A percentile compares a stretch with the other conserved stretches of the same genome.
Conservation (phyloP, 2,888 invertebrate genomes). For the Eumacrocentrus americanus region DNA sequence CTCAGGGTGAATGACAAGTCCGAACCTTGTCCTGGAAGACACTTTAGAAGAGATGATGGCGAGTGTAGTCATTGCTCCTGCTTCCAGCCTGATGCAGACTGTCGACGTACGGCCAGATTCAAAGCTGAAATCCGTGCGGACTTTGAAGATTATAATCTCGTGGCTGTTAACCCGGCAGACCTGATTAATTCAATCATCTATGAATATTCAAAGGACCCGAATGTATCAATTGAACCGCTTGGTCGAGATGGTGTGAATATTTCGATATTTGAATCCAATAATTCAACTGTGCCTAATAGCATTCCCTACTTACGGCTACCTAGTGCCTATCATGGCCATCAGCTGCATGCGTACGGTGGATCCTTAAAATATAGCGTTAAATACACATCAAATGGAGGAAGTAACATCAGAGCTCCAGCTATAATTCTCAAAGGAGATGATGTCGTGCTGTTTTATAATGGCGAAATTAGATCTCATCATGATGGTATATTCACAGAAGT, state of each 20-base stretch:
- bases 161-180: constrained; percentile 63
- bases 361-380: constrained; percentile 76
- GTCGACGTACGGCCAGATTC: constrained; percentile 84
- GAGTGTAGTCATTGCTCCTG: constrained; percentile 97
- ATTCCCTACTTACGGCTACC: constrained; percentile 78
- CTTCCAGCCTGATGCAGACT: constrained; percentile 85
- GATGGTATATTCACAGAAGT: constrained; percentile 65
- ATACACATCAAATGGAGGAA: constrained; percentile 69
- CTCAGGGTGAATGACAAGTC: constrained; percentile 71
- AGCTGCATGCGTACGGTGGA: constrained; percentile 90
- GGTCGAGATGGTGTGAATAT: constrained; percentile 65
- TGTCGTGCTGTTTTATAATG: constrained; percentile 68
- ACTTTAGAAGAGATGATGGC: constrained; percentile 76
- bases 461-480: constrained; percentile 59
- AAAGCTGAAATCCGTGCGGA: constrained; percentile 74
- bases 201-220: constrained; percentile 40
- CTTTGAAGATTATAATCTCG: constrained; percentile 65
- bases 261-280: constrained; percentile 50
- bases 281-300: constrained; percentile 40
- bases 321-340: constrained; percentile 73
- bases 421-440: constrained; percentile 84
- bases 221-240: constrained; percentile 42
- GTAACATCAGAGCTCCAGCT: constrained; percentile 70
- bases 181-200: constrained; percentile 30
- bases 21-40: constrained; percentile 73